Conservation (phyloP, 2,888 invertebrate genomes). For the Dicyrtoma fusca region DNA sequence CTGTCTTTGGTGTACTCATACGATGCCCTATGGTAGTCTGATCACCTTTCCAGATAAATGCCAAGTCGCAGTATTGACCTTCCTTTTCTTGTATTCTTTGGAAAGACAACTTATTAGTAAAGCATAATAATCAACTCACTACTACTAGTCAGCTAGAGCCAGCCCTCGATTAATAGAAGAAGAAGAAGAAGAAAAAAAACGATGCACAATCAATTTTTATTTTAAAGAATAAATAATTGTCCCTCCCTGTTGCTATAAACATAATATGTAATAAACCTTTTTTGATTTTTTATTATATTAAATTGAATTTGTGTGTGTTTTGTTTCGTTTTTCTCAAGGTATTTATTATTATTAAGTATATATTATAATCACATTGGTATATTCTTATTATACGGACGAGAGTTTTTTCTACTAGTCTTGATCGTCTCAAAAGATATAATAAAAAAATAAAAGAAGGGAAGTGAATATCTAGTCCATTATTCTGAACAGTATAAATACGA, state of each 20-base stretch:
- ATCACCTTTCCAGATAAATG: slow-evolving; percentile 12
- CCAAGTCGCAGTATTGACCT: slow-evolving; percentile 24
- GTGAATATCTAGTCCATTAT: slow-evolving; percentile 27
- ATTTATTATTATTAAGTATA: neutral
- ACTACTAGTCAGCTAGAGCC: neutral
- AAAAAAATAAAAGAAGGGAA: neutral
- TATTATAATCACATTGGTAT: neutral
- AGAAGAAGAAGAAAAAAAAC: neutral
- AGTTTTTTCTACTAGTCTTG: slow-evolving; percentile 17
- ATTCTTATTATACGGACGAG: neutral
- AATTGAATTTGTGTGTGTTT: neutral
- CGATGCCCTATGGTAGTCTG: slow-evolving; percentile 5
- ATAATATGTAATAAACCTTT: no score
- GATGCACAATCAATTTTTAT: slow-evolving; percentile 19
- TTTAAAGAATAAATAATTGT: neutral
- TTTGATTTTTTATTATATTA: neutral
- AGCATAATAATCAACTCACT: no score
- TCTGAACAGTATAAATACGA: slow-evolving; percentile 6
- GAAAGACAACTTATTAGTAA: neutral
- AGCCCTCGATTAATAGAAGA: neutral
- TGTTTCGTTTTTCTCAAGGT: neutral
- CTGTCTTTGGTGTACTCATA: neutral
- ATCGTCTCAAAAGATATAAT: slow-evolving; percentile 12
- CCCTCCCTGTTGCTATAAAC: no score
- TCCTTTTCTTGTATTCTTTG: slow-evolving; percentile 15